Evolutionary conservation across 2,797 vertebrate genomes (phyloP), one percentile per base, ranked within the genome.

Genomic region (Sebastes umbrosus): DNA sequence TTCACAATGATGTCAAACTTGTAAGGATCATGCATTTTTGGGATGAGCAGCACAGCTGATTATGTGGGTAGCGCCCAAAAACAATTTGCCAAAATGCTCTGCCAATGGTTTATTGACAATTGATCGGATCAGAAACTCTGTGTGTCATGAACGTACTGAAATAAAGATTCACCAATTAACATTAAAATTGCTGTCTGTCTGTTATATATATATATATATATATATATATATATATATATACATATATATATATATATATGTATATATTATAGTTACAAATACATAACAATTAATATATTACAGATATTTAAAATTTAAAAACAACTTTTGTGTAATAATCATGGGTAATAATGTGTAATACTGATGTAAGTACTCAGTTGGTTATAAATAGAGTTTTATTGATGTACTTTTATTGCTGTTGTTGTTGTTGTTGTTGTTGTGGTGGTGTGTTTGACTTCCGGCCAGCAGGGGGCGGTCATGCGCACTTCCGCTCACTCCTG

Each of bases 381-480:
- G 13, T 43, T 14, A 43, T 43, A 43, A 43, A 43, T 43, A 43
- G 1, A 14, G 39, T 43, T 43, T 43, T 16, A 43, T 43, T 43
- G 14, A 43, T 43, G 14, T 16, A 3, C 16, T 43, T 14, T 43
- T 43, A 43, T 43, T 16, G 13, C n/a, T 69, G 13, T 34, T 32
- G 9, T 8, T 32, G 13, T 25, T 32, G 32, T 32, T 32, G 7
- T 36, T 12, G 13, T 11, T 34, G 34, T 43, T 16, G 14, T n/a
- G 54, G 13, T 36, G 34, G 31, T 46, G 39, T 11, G 20, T 60
- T 3, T 6, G 39, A 2, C 55, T 20, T 73, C 67, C 77, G 3
- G 36, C 34, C 82, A 27, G 20, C 57, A 84, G 82, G 16, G 69
- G 68, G 69, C 39, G 20, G 12, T 36, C 14, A 12, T 4, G 5